phyloP scores from a whole-genome alignment of 2,113 vertebrate genomes.

The Equus quagga region DNA sequence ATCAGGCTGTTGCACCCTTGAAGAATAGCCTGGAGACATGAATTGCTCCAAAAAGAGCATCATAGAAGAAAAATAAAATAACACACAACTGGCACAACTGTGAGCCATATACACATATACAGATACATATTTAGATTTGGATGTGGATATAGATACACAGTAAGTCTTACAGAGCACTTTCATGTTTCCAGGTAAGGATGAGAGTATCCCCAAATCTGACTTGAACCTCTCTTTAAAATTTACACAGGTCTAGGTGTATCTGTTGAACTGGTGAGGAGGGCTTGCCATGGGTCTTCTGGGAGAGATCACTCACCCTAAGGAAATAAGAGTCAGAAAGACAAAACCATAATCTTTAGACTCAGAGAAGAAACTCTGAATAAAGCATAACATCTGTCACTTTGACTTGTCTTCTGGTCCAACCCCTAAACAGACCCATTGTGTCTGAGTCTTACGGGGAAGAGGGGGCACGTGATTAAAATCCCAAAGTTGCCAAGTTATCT shows the following conservation, averaged over 20 bases:
- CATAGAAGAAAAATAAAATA: constrained; percentile 5
- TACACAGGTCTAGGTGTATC: not conserved
- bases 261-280: not conserved
- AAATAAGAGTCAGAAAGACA: not conserved
- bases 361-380: constrained; percentile 8
- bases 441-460: not conserved
- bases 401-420: not conserved
- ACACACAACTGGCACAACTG: not conserved
- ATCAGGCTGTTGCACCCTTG: not conserved
- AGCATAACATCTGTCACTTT: not conserved
- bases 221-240: constrained; percentile 23
- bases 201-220: not conserved
- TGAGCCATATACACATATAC: not conserved
- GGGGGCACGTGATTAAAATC: not conserved
- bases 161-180: not conserved
- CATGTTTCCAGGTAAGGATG: not conserved
- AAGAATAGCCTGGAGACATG: not conserved
- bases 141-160: not conserved
- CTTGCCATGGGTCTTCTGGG: not conserved
- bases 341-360: not conserved
- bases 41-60: not conserved
- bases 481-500: not conserved
- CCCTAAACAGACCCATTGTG: not conserved
- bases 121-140: not conserved
- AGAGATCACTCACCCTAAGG: not conserved